phyloP scores from a whole-genome alignment of 2,797 vertebrate species.

The Falco peregrinus region DNA sequence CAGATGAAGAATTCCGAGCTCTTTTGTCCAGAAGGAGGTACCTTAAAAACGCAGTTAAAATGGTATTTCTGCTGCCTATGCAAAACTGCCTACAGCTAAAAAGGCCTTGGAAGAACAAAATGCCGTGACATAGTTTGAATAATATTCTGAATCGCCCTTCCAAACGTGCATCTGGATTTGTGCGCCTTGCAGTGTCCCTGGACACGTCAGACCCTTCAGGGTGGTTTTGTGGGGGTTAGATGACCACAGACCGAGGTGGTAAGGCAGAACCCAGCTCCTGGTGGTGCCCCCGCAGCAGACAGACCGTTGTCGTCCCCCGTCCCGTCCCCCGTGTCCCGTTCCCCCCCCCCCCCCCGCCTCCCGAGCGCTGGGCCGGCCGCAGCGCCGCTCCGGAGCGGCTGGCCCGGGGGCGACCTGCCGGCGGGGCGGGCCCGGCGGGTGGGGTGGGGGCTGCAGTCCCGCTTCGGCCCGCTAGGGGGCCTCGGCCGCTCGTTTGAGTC shows the following conservation, averaged over 20 bases:
- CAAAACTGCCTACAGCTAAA: not conserved
- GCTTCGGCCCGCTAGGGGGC: slow-evolving; percentile 47
- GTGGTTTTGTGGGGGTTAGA: too few species aligned
- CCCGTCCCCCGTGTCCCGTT: too few species aligned
- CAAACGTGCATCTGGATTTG: not conserved
- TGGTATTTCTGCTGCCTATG: not conserved
- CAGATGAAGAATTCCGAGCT: not conserved
- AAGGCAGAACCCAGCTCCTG: not conserved
- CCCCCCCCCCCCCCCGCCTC: not conserved
- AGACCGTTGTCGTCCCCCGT: not conserved
- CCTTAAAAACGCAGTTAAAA: not conserved
- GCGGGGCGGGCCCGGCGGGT: too few species aligned
- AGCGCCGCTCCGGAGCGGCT: not conserved
- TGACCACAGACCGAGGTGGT: not conserved
- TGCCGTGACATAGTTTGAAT: not conserved
- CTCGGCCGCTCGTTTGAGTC: slow-evolving; percentile 11
- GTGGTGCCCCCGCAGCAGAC: not conserved
- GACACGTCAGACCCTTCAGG: not conserved
- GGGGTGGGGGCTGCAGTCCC: not conserved
- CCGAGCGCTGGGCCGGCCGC: accelerated
- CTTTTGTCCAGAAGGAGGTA: not conserved
- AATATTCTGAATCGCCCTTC: not conserved
- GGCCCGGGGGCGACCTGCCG: not conserved
- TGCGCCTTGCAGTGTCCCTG: not conserved
- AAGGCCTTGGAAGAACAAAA: slow-evolving; percentile 1